phyloP scores from a whole-genome alignment of 1,140 invertebrate species.

The Pteromalus puparum region DNA sequence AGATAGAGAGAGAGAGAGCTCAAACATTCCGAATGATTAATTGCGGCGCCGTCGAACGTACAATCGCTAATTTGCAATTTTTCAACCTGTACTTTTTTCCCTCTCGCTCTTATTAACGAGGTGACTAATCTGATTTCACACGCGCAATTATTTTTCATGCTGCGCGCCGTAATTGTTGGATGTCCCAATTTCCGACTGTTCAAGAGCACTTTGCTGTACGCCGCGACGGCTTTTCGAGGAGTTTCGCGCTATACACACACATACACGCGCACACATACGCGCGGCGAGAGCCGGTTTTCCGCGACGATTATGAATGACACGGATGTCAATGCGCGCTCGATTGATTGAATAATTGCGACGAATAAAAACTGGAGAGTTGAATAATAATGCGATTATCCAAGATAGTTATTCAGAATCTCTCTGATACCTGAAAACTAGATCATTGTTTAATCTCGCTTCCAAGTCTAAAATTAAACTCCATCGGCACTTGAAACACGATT shows the following conservation, averaged over 20 bases:
- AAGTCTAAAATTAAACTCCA: not conserved
- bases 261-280: no score
- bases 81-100: not conserved
- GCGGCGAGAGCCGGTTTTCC: not conserved
- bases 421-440: not conserved
- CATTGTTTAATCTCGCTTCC: not conserved
- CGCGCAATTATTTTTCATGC: conserved; percentile 7
- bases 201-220: not conserved
- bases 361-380: not conserved
- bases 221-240: not conserved
- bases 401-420: not conserved
- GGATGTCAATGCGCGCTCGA: no score
- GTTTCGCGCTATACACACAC: not conserved
- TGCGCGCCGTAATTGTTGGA: not conserved
- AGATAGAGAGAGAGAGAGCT: not conserved
- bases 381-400: not conserved
- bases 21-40: conserved; percentile 15
- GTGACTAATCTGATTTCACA: conserved; percentile 35
- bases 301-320: not conserved
- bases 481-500: not conserved
- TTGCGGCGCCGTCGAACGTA: conserved; percentile 12
- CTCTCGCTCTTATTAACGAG: conserved; percentile 7
- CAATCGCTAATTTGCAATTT: conserved; percentile 20
- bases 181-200: conserved; percentile 17
- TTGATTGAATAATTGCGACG: not conserved